Base-by-base conservation (phyloP, 2,797 vertebrate species). In the Hyperoplus immaculatus region DNA sequence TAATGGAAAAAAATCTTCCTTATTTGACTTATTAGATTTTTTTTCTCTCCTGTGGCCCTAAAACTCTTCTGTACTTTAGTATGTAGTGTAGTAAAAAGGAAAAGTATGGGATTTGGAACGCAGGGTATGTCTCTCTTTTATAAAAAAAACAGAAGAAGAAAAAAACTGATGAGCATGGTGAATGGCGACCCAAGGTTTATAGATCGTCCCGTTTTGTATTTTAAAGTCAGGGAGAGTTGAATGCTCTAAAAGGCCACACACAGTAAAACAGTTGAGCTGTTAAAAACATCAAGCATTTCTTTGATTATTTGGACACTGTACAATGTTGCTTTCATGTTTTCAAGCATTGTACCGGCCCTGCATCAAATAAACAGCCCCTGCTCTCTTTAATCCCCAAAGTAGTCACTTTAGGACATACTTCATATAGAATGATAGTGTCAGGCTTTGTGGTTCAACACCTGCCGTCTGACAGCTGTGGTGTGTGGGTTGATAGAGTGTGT, bases 151-250 rank as follows among this genome's bases (percentile, higher is more conserved):
- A 29, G 29, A 18, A 4, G 18, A 53, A 53, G 9, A 65, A 53
- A 11, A 18, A 16, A 4, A 15, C 64, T 64, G 68, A 75, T 57
- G 55, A 77, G 36, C 39, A 41, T 10, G 21, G 15, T 46, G 69
- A 76, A 72, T 38, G 57, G 66, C 0, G 4, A 43, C 47, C 43
- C 14, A 39, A 53, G 55, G 68, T 69, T 82, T 47, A 77, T 13
- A 51, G 43, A 59, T 59, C 39, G 66, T 58, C 47, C 15, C 45
- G 41, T 41, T 73, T 65, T 70, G 72, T 47, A 77, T 81, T 68
- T 68, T 49, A 18, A 47, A 21, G 60, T 80, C 15, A 73, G 53
- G 49, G 18, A 50, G 60, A 79, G 61, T 78, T 80, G 55, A 75
- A 59, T 63, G 36, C 49, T 29, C 29, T 60, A 63, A 18, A 69